A percentile compares a stretch with the other conserved stretches of the same genome.
phyloP scores from a whole-genome alignment of 2,797 vertebrate species.

The Hippopotamyrus pictus region DNA sequence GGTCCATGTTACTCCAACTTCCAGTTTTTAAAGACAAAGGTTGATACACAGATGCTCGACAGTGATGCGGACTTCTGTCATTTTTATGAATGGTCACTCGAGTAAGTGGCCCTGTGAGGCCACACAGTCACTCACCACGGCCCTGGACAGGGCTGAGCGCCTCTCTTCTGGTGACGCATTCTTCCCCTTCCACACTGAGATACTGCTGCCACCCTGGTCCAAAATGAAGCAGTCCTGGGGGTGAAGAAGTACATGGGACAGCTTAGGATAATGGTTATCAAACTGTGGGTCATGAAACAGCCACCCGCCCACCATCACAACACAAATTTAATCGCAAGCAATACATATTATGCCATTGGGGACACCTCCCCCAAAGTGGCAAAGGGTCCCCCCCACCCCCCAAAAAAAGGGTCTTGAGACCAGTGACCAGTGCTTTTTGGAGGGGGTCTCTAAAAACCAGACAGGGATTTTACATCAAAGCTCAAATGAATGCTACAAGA shows the following conservation, averaged over 20 bases:
- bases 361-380: background rate
- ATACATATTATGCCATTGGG: background rate
- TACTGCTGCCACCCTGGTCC: constrained; percentile 72
- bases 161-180: constrained; percentile 68
- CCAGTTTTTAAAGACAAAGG: background rate
- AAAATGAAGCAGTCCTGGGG: constrained; percentile 78
- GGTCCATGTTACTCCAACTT: background rate
- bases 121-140: constrained; percentile 63
- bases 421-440: background rate
- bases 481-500: background rate
- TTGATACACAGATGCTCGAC: background rate
- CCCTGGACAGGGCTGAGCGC: constrained; percentile 71
- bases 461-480: background rate
- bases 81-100: background rate
- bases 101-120: background rate
- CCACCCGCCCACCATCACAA: too few relatives aligned
- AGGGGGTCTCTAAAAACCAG: background rate
- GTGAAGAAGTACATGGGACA: background rate
- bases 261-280: background rate
- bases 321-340: background rate
- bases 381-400: background rate
- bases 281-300: background rate
- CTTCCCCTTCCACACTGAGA: constrained; percentile 86
- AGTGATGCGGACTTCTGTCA: background rate
- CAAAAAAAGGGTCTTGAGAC: background rate